These are phyloP conservation scores for Ispidina picta DNA, from an alignment of 2,797 vertebrate species.

Conservation along the genomic window DNA sequence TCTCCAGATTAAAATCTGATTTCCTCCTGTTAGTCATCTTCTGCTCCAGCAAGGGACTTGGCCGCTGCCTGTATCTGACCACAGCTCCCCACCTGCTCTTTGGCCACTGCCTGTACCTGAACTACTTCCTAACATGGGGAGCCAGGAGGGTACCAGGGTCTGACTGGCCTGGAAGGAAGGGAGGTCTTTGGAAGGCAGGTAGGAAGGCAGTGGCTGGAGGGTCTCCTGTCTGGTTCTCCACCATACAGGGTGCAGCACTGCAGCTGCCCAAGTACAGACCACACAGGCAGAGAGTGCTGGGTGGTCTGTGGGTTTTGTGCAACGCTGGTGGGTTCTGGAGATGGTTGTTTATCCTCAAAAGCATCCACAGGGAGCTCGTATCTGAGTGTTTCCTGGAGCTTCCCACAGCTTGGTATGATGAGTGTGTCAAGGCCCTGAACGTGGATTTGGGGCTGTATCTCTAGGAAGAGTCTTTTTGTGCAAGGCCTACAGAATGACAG, in stretches of 20 bases:
- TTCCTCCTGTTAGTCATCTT: neutral
- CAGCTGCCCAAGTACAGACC: neutral
- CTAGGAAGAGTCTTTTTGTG: neutral
- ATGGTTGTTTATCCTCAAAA: neutral
- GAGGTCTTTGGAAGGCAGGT: neutral
- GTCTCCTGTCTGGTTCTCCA: neutral
- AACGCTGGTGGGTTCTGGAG: neutral
- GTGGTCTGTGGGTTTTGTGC: constrained; percentile 37
- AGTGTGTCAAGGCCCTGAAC: neutral
- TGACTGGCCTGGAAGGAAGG: neutral
- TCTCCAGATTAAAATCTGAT: neutral
- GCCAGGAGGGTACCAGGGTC: neutral
- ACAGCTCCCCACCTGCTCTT: neutral
- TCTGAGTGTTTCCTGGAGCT: neutral
- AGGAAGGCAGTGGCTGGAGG: neutral
- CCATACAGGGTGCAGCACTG: neutral
- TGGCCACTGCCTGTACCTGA: neutral
- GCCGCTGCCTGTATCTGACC: neutral
- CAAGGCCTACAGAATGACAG: neutral
- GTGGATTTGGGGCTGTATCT: neutral
- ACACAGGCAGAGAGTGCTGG: neutral
- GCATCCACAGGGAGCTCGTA: neutral
- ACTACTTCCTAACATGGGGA: neutral
- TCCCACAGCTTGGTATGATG: neutral
- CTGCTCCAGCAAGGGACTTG: neutral